Base-by-base conservation (phyloP, 2,888 invertebrate genomes). In the Lasioglossum calceatum region DNA sequence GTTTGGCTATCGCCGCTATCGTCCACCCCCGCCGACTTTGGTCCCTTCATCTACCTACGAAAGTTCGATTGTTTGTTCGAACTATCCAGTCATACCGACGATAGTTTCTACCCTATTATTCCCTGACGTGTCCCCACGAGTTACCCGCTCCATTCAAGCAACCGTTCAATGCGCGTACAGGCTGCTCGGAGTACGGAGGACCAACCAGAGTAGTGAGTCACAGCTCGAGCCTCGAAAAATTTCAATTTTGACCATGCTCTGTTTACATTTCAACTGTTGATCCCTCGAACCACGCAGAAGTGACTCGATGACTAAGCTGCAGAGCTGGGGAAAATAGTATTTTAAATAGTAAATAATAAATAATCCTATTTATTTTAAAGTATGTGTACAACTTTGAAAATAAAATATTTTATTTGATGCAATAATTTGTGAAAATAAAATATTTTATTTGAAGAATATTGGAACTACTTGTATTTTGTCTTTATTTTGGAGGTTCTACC, bases 1-100 rank as follows among this genome's bases (percentile, higher is more conserved):
- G 72, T 73, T 76, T 64, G 64, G 76, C 81, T 84, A 50, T 54
- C 61, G 47, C 67, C 42, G 79, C 71, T 77, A 77, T 79, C 47
- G 67, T 47, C 54, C 61, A 42, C 23, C 67, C 12, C 36, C 47
- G 72, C 64, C 58, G 54, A 47, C 54, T 27, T 61, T 54, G 71
- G 61, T 76, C 50, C 67, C 42, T 78, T 76, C 47, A 27, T 23
- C 61, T 23, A 79, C 61, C 70, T 71, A 42, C 67, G 54, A n/a
- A 58, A 81, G 74, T 61, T 79, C 42, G 36, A 23, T 77, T 81
- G 64, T 88, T 78, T 77, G 50, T 54, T 12, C 64, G 27, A 39
- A 27, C 32, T 1, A 16, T 12, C 72, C n/a, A 79, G 76, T 77
- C 44, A 42, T 77, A 7, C 23, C n/a, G 54, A 61, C 36, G 47